Evolutionary conservation across 2,113 vertebrate genomes (phyloP).

Genomic region (Hemicordylus capensis): DNA sequence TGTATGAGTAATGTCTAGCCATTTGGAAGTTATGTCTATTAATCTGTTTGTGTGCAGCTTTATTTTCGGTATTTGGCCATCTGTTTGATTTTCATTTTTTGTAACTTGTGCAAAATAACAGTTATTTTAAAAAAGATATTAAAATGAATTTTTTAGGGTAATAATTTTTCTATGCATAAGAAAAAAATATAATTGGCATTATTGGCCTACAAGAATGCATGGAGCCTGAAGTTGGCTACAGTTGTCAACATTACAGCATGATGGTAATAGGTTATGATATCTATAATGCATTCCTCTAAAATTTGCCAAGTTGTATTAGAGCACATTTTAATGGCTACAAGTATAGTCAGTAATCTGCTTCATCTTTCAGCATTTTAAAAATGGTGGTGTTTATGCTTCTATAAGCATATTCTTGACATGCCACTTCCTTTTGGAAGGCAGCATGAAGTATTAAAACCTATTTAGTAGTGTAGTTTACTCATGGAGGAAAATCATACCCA

Average conservation of each 20-base stretch:
- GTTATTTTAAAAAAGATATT: background rate
- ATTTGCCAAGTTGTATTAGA: too few species aligned
- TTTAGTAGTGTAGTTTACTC: background rate
- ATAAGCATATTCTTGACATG: background rate
- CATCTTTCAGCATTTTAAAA: background rate
- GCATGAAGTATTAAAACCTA: background rate
- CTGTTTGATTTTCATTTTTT: background rate
- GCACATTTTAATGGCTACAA: too few species aligned
- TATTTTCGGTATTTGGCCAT: background rate
- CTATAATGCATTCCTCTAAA: background rate
- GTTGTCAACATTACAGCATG: background rate
- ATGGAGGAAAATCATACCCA: background rate
- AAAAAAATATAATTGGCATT: too few species aligned
- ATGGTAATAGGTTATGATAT: background rate
- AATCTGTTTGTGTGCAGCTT: background rate
- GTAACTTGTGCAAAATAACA: accelerated
- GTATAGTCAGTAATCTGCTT: too few species aligned
- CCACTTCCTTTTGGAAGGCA: background rate
- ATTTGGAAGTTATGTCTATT: accelerated
- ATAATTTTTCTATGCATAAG: too few species aligned
- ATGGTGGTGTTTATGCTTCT: background rate
- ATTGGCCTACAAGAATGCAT: too few species aligned
- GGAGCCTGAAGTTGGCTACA: background rate
- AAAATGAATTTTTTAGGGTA: background rate
- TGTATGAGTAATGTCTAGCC: background rate